A percentile compares a stretch with the other conserved stretches of the same genome.
These are phyloP conservation scores for Zaprionus bogoriensis DNA, from an alignment of 2,888 invertebrate species.

Conservation along the genomic window DNA sequence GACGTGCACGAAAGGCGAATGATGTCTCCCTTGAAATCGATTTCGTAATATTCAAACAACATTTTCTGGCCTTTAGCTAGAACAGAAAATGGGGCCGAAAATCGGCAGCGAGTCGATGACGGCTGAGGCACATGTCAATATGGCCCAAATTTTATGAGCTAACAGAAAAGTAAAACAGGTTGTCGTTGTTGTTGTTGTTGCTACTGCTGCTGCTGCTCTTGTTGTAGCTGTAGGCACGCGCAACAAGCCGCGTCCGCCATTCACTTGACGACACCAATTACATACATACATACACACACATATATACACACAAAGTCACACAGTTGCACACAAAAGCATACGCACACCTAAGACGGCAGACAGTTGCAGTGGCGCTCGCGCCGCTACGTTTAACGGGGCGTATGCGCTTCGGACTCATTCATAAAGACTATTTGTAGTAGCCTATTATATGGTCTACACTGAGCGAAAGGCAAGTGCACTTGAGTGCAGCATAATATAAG, in stretches of 20 bases:
- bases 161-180: constrained; percentile 57
- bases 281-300: constrained; percentile 14
- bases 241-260: constrained; percentile 62
- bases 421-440: constrained; percentile 39
- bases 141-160: constrained; percentile 67
- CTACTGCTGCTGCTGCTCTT: constrained; percentile 11
- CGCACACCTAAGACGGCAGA: background rate
- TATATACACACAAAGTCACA: constrained; percentile 9
- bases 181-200: constrained; percentile 38
- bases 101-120: constrained; percentile 45
- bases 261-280: constrained; percentile 45
- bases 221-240: constrained; percentile 57
- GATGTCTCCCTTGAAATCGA: background rate
- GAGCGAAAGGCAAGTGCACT: no score
- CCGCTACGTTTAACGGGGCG: constrained; percentile 49
- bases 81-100: constrained; percentile 53
- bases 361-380: constrained; percentile 34
- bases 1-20: no score
- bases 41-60: constrained; percentile 38
- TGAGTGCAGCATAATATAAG: no score
- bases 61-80: constrained; percentile 48
- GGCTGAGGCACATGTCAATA: constrained; percentile 68
- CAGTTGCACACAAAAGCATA: background rate
- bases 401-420: constrained; percentile 56
- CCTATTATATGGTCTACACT: constrained; percentile 16